These are phyloP conservation scores for Drosophila longiperda DNA, from an alignment of 2,888 invertebrate species.

Conservation along the genomic window DNA sequence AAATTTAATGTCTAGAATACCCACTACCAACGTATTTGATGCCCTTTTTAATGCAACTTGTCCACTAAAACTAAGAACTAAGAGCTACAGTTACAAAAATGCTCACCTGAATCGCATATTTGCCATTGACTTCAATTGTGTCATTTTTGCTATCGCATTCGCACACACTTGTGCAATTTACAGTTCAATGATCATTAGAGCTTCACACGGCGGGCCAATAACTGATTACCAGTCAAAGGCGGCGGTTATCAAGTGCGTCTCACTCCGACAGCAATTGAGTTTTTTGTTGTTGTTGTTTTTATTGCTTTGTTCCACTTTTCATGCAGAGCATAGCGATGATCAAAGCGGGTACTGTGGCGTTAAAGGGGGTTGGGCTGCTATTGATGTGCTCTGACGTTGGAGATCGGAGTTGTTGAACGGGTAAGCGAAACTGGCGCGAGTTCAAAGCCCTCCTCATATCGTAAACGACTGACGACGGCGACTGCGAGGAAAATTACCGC, in stretches of 20 bases:
- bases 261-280: neutral
- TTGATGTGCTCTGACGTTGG: slow-evolving; percentile 9
- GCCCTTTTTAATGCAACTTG: neutral
- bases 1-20: neutral
- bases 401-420: slow-evolving; percentile 38
- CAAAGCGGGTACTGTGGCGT: neutral
- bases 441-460: slow-evolving; percentile 60
- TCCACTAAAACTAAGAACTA: neutral
- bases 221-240: slow-evolving; percentile 55
- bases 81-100: neutral
- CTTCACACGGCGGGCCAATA: slow-evolving; percentile 53
- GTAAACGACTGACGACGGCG: slow-evolving; percentile 13
- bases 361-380: neutral
- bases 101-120: slow-evolving; percentile 9
- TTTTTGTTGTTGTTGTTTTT: slow-evolving; percentile 22
- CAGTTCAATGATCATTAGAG: slow-evolving; percentile 74
- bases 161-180: slow-evolving; percentile 56
- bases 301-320: slow-evolving; percentile 44
- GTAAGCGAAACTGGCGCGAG: slow-evolving; percentile 40
- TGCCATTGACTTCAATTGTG: slow-evolving; percentile 4
- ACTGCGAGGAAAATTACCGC: slow-evolving; percentile 26
- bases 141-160: slow-evolving; percentile 2
- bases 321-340: slow-evolving; percentile 9
- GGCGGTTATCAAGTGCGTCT: slow-evolving; percentile 46
- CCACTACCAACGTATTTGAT: neutral